These are phyloP conservation scores for Nebria salina DNA, from an alignment of 2,888 invertebrate genomes.

Conservation along the genomic window DNA sequence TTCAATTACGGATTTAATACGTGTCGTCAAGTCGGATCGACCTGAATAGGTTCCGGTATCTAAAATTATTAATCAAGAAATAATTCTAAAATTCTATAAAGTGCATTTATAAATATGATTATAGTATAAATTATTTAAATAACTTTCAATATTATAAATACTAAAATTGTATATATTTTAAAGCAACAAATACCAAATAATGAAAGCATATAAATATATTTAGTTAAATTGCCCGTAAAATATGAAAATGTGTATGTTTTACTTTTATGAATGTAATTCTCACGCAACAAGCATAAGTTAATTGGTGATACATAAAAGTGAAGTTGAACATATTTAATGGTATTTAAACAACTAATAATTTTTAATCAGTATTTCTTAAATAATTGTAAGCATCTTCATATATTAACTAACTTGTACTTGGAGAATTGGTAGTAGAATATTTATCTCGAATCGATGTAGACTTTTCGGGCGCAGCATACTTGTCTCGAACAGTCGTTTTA, in stretches of 20 bases:
- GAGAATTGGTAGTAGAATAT: conserved; percentile 23
- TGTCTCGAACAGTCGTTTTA: conserved; percentile 15
- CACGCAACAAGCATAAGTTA: not conserved
- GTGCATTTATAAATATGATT: too few relatives aligned
- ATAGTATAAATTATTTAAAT: not conserved
- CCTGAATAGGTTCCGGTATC: conserved; percentile 49
- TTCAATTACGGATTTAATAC: conserved; percentile 51
- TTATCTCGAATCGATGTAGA: conserved; percentile 31
- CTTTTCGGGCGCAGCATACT: conserved; percentile 27
- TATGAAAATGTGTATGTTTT: not conserved
- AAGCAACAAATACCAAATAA: conserved; percentile 15
- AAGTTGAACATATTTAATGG: not conserved
- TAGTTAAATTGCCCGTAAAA: not conserved
- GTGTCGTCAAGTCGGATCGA: conserved; percentile 50
- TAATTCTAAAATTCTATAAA: not conserved
- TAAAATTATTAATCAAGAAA: conserved; percentile 5
- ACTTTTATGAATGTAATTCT: not conserved
- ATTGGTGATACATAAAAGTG: not conserved
- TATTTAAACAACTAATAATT: not conserved
- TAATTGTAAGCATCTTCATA: not conserved
- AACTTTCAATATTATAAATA: conserved; percentile 11
- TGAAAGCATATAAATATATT: not conserved
- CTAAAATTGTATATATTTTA: not conserved
- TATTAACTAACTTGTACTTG: not conserved
- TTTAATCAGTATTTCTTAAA: not conserved